These are phyloP conservation scores for Gobio occitaniae DNA, from an alignment of 2,797 vertebrate genomes.

Conservation along the genomic window DNA sequence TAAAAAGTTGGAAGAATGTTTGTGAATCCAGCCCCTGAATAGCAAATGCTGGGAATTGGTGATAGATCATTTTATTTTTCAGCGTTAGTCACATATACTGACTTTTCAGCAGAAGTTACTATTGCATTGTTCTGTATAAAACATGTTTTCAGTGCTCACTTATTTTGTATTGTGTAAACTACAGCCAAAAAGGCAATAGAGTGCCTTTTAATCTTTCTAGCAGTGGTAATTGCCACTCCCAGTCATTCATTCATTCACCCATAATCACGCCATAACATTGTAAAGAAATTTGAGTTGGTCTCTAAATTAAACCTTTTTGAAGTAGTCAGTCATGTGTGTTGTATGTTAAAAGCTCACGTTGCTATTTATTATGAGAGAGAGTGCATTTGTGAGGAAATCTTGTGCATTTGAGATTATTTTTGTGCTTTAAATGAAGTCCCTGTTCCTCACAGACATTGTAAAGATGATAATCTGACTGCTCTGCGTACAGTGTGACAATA, in stretches of 20 bases:
- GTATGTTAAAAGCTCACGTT: constrained; percentile 53
- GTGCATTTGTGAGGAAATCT: constrained; percentile 38
- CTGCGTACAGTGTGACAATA: neutral
- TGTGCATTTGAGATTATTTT: constrained; percentile 55
- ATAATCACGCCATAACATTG: constrained; percentile 15
- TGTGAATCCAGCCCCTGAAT: neutral
- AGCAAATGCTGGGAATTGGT: neutral
- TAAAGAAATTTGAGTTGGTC: neutral
- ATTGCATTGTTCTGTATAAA: neutral
- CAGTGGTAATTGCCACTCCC: constrained; percentile 20
- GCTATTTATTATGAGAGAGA: constrained; percentile 66
- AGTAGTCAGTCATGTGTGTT: constrained; percentile 51
- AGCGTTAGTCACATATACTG: neutral
- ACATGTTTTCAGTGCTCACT: neutral
- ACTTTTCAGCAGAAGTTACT: neutral
- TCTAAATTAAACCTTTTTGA: constrained; percentile 46
- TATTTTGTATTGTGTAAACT: constrained; percentile 35
- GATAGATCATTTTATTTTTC: constrained; percentile 5
- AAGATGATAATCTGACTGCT: constrained; percentile 22
- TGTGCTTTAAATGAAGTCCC: constrained; percentile 18
- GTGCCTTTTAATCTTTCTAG: constrained; percentile 56
- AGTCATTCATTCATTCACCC: constrained; percentile 28
- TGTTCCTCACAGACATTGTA: constrained; percentile 11
- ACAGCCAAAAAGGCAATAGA: constrained; percentile 56
- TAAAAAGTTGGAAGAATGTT: neutral